Evolutionary conservation across 1,140 invertebrate genomes (phyloP), one percentile per base, ranked within the genome.

Genomic region (Zaprionus kolodkinae): DNA sequence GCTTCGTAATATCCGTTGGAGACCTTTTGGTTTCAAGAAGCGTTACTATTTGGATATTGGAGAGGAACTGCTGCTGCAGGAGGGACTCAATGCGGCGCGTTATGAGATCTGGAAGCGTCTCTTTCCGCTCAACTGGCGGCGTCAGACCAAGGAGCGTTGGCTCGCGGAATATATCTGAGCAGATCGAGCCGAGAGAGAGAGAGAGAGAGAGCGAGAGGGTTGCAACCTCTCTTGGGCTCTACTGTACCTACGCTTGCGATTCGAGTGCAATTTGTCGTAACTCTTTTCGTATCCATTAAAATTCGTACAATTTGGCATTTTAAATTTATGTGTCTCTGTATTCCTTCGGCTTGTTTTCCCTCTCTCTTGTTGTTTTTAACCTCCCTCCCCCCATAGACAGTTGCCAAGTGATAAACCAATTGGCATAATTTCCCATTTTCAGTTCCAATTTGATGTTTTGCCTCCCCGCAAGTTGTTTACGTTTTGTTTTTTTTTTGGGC

Each of bases 21-120:
- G 93, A 38, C 93, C 92, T n/a, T 94, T 93, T 21, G 93, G 86
- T 13, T 76, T 88, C 12, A 90, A 93, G 61, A 91, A 91, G 40
- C 86, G 94, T 36, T 93, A 93, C 36, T 95, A 94, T 74, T 72
- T 95, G 66, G 93, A 95, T n/a, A 94, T 95, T 35, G 93, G 92
- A 2, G 78, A 93, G 9, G 79, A 92, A 27, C 78, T 94, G 0
- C 78, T 57, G 2, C 93, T 95, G 75, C 92, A 91, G 54, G 93
- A 93, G 52, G 93, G 93, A 59, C 76, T 95, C 6, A 94, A 93
- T 77, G 83, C 91, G 5, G 93, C 94, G 11, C 92, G 94, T 35
- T 95, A 94, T 87, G 78, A 89, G 17, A 81, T 94, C 70, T 95
- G 95, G 94, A 94, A 94, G 17, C 93, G 92, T 61, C 70, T 95